These are phyloP conservation scores for Neoarius graeffei DNA, from an alignment of 2,113 vertebrate genomes.

Conservation along the genomic window DNA sequence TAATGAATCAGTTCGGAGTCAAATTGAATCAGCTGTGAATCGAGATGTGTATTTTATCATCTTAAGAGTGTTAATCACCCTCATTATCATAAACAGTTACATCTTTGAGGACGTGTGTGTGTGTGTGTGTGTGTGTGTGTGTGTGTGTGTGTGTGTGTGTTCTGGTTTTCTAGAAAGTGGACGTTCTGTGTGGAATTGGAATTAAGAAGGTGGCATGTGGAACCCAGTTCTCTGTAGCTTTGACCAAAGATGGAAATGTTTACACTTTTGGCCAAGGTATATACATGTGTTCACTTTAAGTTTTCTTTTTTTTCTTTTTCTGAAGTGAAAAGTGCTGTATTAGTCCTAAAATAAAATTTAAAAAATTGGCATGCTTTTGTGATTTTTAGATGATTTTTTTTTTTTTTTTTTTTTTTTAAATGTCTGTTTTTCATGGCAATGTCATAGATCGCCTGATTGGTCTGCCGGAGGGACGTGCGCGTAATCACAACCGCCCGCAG, in stretches of 20 bases:
- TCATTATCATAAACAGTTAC: not conserved
- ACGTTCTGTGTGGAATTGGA: constrained; percentile 76
- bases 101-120: not conserved
- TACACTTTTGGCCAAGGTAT: constrained; percentile 82
- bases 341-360: not conserved
- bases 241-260: constrained; percentile 75
- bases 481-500: constrained; percentile 77
- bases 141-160: not conserved
- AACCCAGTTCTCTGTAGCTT: constrained; percentile 78
- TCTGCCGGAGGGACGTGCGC: constrained; percentile 75
- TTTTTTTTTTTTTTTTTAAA: no score
- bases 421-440: not conserved
- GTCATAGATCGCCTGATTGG: constrained; percentile 75
- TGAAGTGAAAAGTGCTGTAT: not conserved
- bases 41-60: not conserved
- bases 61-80: not conserved
- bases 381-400: not conserved
- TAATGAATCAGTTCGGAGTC: not conserved
- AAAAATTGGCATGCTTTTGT: not conserved
- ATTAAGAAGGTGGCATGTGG: constrained; percentile 78
- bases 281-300: not conserved
- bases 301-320: not conserved
- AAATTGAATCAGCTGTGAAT: not conserved
- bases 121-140: not conserved
- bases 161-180: constrained; percentile 72